Evolutionary conservation across 2,113 vertebrate genomes (phyloP).

Genomic region (Ascaphus truei): DNA sequence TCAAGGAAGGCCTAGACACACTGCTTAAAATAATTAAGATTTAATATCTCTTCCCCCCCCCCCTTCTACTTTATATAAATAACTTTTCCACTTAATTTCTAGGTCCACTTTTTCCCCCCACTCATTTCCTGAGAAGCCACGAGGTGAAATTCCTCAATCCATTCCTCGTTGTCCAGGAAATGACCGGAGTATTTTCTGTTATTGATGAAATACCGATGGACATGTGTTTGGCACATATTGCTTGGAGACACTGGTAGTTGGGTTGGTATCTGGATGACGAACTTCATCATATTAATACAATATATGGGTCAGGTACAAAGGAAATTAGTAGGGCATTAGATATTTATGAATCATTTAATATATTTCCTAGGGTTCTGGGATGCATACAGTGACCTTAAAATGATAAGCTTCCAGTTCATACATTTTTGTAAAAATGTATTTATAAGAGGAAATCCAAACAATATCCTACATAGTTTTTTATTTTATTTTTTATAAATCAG

Average conservation of each 20-base stretch:
- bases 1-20: conserved; percentile 6
- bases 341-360: too few relatives aligned
- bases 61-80: not conserved
- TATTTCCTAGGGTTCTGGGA: too few relatives aligned
- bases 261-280: not conserved
- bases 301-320: too few relatives aligned
- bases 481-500: too few relatives aligned
- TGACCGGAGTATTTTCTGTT: not conserved
- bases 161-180: conserved; percentile 25
- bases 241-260: not conserved
- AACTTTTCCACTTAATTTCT: not conserved
- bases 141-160: conserved; percentile 8
- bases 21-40: conserved; percentile 23
- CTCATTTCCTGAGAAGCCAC: conserved; percentile 29
- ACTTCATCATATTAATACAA: too few relatives aligned
- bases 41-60: not conserved
- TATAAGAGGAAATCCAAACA: too few relatives aligned
- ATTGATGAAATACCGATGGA: conserved; percentile 12
- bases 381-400: too few relatives aligned
- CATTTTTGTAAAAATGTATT: too few relatives aligned
- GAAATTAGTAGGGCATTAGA: too few relatives aligned
- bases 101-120: not conserved
- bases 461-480: too few relatives aligned
- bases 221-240: not conserved
- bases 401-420: too few relatives aligned